Conservation (phyloP, 2,888 invertebrate species). For the Lomographa bimaculata region DNA sequence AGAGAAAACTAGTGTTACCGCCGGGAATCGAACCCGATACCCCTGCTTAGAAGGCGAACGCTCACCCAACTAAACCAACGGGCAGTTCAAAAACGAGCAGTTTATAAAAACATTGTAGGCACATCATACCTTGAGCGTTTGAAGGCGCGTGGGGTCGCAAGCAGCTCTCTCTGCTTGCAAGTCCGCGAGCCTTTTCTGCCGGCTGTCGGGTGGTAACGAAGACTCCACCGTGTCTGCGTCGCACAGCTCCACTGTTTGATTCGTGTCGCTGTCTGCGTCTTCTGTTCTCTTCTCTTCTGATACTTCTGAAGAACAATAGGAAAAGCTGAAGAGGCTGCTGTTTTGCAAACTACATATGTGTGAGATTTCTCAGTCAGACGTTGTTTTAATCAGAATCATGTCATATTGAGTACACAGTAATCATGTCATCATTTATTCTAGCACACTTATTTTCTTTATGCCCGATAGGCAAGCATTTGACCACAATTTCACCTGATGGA, state of each 20-base stretch:
- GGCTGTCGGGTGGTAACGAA: slow-evolving; percentile 86
- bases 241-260: slow-evolving; percentile 82
- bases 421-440: slow-evolving; percentile 16
- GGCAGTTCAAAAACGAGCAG: too few relatives aligned
- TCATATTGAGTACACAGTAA: slow-evolving; percentile 16
- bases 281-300: slow-evolving; percentile 73
- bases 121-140: slow-evolving; percentile 86
- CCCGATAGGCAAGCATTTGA: too few relatives aligned
- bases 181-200: slow-evolving; percentile 87
- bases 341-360: too few relatives aligned
- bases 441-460: too few relatives aligned
- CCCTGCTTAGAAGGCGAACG: too few relatives aligned
- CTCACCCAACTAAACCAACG: too few relatives aligned
- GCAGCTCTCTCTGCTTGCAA: slow-evolving; percentile 90
- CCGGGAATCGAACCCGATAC: too few relatives aligned
- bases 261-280: slow-evolving; percentile 77
- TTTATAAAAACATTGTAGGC: too few relatives aligned
- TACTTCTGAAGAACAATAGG: slow-evolving; percentile 45
- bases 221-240: slow-evolving; percentile 88
- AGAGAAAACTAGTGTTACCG: too few relatives aligned
- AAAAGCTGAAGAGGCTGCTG: too few relatives aligned
- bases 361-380: slow-evolving; percentile 12
- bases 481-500: too few relatives aligned
- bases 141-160: slow-evolving; percentile 91
- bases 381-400: slow-evolving; percentile 4